Base-by-base conservation (phyloP, 2,113 vertebrate genomes). In the Bagarius yarrelli region DNA sequence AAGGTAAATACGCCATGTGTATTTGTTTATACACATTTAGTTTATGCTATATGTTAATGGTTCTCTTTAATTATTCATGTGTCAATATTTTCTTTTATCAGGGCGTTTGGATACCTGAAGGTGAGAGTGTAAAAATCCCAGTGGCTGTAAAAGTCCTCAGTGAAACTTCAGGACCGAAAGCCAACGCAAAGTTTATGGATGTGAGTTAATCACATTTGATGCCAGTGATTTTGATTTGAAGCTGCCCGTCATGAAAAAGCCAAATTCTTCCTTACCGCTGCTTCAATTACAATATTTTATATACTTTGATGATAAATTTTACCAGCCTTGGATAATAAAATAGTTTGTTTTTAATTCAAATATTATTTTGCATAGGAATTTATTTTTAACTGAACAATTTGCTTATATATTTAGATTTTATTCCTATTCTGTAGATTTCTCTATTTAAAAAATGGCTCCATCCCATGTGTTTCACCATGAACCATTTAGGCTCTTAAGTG, bases 101-200 rank as follows among this genome's bases (percentile, higher is more conserved):
- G 95, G 95, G 95, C 0, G 93, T 96, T 84, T 96, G 95, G 95
- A 93, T 94, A 23, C 95, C 95, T 3, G 95, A 96, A 80, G 95
- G 95, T 73, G 95, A 96, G 87, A 95, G 93, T 0, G 95, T 96
- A 12, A 96, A 96, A 89, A 95, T 96, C 83, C 95, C 95, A 74
- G 95, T 96, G 80, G 95, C 95, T 73, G 95, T 96, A 83, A 96
- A 96, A 87, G 95, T 95, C 86, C 92, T 96, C 53, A 95, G 94
- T 87, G 95, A 96, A 85, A 94, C 93, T 71, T 95, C 94, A 50
- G 94, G 94, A 73, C 94, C 95, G 0, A 95, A 95, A 89, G 94
- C 95, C 85, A 96, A 95, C 4, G 94, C 94, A 80, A 94, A 95
- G 82, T 95, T 96, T 60, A 95, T 96, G 93, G 95, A 96, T 87